Evolutionary conservation across 2,797 vertebrate genomes (phyloP).

Genomic region (Paedocypris micromegethes): DNA sequence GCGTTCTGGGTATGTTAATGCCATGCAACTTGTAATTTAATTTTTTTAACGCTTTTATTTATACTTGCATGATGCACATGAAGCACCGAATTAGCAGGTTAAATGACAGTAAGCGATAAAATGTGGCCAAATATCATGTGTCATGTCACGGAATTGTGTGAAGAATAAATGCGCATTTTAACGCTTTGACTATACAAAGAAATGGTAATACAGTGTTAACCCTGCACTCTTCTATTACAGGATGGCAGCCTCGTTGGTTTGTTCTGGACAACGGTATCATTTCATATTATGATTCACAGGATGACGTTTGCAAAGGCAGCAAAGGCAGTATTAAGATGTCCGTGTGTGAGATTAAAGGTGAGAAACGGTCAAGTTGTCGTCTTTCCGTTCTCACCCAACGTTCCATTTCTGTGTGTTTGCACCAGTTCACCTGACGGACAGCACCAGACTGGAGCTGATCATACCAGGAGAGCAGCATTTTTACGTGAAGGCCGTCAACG

Average conservation of each 20-base stretch:
- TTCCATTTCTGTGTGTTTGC: slow-evolving; percentile 5
- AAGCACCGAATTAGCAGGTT: too few relatives aligned
- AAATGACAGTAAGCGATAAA: too few relatives aligned
- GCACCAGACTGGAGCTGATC: slow-evolving; percentile 87
- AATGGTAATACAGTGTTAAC: too few relatives aligned
- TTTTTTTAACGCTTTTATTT: too few relatives aligned
- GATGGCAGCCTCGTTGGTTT: slow-evolving; percentile 97
- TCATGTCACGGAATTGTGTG: too few relatives aligned
- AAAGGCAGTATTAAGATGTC: slow-evolving; percentile 99
- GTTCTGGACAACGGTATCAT: slow-evolving; percentile 89
- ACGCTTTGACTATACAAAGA: too few relatives aligned
- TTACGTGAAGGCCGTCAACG: slow-evolving; percentile 91
- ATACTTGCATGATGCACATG: too few relatives aligned
- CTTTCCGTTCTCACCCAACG: not conserved
- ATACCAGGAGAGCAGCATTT: slow-evolving; percentile 98
- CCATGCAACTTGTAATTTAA: too few relatives aligned
- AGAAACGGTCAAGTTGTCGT: not conserved
- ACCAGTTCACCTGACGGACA: slow-evolving; percentile 86
- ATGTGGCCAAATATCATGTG: too few relatives aligned
- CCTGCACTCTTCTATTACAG: slow-evolving; percentile 54
- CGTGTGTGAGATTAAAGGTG: slow-evolving; percentile 97
- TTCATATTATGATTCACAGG: slow-evolving; percentile 95
- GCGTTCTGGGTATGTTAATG: too few relatives aligned
- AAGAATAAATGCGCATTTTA: too few relatives aligned
- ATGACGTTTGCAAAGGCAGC: slow-evolving; percentile 93